A percentile compares a stretch with the other conserved stretches of the same genome.
phyloP scores from a whole-genome alignment of 2,888 invertebrate genomes.

The Ellobium chinense region DNA sequence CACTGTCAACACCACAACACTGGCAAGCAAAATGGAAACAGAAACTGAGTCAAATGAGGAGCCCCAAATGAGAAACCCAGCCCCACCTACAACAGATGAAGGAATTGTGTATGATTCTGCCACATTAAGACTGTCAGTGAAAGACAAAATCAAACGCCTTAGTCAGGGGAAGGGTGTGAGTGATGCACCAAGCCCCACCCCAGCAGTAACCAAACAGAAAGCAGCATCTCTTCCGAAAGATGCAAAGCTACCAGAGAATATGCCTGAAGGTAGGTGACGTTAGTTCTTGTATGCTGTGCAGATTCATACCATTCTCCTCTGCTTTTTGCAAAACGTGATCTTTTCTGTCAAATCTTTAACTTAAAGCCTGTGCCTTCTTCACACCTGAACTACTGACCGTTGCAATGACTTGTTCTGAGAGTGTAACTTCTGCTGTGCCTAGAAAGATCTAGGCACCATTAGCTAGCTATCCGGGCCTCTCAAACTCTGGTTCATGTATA shows the following conservation, averaged over 20 bases:
- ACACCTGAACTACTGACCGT: no score
- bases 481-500: no score
- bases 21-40: neutral
- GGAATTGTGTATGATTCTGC: conserved; percentile 67
- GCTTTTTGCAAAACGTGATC: no score
- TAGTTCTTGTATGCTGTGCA: no score
- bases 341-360: no score
- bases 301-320: no score
- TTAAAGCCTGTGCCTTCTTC: no score
- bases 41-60: neutral
- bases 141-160: conserved; percentile 60
- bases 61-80: neutral
- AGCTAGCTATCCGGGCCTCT: no score
- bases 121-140: conserved; percentile 62
- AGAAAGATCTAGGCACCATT: no score
- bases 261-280: conserved; percentile 39
- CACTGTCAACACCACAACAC: no score
- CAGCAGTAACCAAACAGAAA: conserved; percentile 22
- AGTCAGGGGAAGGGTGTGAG: conserved; percentile 45
- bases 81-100: conserved; percentile 8
- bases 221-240: conserved; percentile 42
- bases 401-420: no score
- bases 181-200: neutral
- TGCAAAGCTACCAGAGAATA: conserved; percentile 32
- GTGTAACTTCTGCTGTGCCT: no score